A percentile compares a stretch with the other conserved stretches of the same genome.
Conservation (phyloP, 1,140 invertebrate genomes). For the Drosophila arizonae region DNA sequence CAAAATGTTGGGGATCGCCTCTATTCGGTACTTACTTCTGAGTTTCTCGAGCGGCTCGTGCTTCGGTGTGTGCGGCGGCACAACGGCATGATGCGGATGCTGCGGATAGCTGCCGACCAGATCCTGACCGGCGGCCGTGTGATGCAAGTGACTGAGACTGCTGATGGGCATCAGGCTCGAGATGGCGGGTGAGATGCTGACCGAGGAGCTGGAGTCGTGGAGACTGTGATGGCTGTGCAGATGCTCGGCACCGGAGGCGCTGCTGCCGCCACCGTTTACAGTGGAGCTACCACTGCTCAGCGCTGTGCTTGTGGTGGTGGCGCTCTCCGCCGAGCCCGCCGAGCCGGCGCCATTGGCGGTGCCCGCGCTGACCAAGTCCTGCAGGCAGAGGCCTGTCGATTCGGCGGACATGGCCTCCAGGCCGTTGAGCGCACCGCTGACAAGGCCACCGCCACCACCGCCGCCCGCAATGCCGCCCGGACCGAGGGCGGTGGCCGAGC, state of each 20-base stretch:
- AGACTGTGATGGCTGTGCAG: constrained; percentile 85
- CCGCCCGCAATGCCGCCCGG: constrained; percentile 70
- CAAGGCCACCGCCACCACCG: constrained; percentile 75
- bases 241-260: constrained; percentile 78
- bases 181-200: constrained; percentile 87
- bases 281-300: constrained; percentile 82
- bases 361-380: constrained; percentile 86
- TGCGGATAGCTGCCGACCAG: constrained; percentile 83
- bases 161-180: constrained; percentile 86
- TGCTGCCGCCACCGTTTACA: constrained; percentile 75
- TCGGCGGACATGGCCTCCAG: constrained; percentile 83
- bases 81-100: constrained; percentile 84
- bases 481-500: constrained; percentile 83
- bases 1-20: constrained; percentile 12
- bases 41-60: constrained; percentile 92
- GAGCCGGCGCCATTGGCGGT: constrained; percentile 82
- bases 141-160: constrained; percentile 84
- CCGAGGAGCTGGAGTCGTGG: constrained; percentile 86
- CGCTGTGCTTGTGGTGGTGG: constrained; percentile 75
- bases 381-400: constrained; percentile 86
- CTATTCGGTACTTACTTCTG: constrained; percentile 87
- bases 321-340: constrained; percentile 80
- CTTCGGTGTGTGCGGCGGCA: constrained; percentile 84
- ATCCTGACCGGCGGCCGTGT: constrained; percentile 72
- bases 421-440: constrained; percentile 86